Base-by-base conservation (phyloP, 2,888 invertebrate species). In the Chalcosyrphus nemorum region DNA sequence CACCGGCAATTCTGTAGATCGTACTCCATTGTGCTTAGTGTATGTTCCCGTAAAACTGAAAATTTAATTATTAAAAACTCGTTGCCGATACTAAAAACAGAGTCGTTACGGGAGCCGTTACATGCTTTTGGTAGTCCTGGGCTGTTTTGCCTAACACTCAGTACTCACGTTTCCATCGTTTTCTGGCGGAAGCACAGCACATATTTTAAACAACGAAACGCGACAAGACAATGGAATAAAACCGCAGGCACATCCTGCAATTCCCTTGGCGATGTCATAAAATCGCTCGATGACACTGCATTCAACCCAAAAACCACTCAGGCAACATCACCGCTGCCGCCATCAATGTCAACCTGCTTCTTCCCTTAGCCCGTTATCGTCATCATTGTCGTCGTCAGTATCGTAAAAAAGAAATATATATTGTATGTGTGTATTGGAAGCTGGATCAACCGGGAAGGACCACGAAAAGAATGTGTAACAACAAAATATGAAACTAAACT, bases 261-360 rank as follows among this genome's bases (percentile, higher is more conserved):
- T 82, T 77, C 82, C 72, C 82, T 78, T 45, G 72, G 72, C 82
- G 72, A 68, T 66, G 72, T 56, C 72, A 77, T 82, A 82, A 82
- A 82, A 82, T 74, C 78, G 56, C 82, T 78, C 66, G 82, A 82
- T 78, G 82, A 82, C 68, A 82, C 82, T 82, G 82, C 82, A 82
- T 82, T 78, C 78, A 82, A 82, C 78, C n/a, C 78, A 82, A 78
- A 78, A 82, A 82, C 65, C 82, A 82, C 82, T 82, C 78, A 82
- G n/a, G 72, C 71, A 52, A 76, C 76, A 75, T 81, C 70, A 70
- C 65, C 70, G 70, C 59, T 66, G 29, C 41, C 61, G 54, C 43
- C 80, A 66, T 72, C 50, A 66, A 66, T 66, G 72, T 57, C 68
- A n/a, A 11, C 27, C 32, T 29, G n/a, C 81, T 21, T 77, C 41